Conservation (phyloP, 2,113 vertebrate species). For the Monopterus albus region DNA sequence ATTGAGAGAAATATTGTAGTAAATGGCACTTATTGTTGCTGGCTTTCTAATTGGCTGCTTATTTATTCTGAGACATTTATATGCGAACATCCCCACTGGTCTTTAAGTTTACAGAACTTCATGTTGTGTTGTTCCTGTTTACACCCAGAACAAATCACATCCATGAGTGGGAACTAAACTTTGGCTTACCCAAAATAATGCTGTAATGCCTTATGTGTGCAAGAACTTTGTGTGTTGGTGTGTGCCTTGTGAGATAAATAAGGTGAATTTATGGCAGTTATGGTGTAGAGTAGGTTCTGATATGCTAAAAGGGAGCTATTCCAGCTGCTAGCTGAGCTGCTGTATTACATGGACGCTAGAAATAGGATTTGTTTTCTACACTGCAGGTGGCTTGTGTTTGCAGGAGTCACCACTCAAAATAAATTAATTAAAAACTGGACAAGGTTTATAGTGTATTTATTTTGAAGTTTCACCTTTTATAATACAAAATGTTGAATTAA, state of each 20-base stretch:
- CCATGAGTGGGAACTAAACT: neutral
- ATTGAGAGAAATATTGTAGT: neutral
- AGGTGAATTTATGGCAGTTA: conserved; percentile 29
- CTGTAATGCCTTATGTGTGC: neutral
- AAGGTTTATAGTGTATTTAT: neutral
- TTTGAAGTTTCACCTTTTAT: neutral
- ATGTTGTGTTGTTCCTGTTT: neutral
- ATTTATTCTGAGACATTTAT: conserved; percentile 3
- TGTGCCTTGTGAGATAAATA: neutral
- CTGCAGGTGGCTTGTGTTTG: too few species aligned
- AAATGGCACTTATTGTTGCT: neutral
- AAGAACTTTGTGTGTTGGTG: conserved; percentile 1
- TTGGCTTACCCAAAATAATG: conserved; percentile 30
- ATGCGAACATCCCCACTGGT: neutral
- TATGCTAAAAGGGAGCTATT: conserved; percentile 31
- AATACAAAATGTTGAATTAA: neutral
- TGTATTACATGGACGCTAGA: conserved; percentile 57
- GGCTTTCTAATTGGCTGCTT: neutral
- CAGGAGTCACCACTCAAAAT: too few species aligned
- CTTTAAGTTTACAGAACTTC: neutral
- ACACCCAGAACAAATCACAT: conserved; percentile 38
- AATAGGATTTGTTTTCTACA: conserved; percentile 50
- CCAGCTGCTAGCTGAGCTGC: conserved; percentile 10
- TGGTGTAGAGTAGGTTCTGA: conserved; percentile 36
- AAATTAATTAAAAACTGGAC: too few species aligned